A percentile compares a stretch with the other conserved stretches of the same genome.
These are phyloP conservation scores for Garra rufa DNA, from an alignment of 2,113 vertebrate genomes.

Conservation along the genomic window DNA sequence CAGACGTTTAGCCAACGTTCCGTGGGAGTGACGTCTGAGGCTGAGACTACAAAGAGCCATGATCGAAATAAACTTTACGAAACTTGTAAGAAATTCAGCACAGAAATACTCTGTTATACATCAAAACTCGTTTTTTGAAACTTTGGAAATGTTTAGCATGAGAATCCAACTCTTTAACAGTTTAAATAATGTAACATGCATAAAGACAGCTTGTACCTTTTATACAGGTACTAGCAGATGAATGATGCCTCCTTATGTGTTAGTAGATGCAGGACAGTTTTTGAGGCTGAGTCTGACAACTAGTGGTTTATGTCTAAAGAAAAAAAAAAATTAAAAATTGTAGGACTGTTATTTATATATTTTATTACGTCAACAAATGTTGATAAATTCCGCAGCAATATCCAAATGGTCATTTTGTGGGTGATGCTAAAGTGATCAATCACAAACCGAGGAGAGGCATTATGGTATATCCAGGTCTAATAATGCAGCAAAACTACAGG, in stretches of 20 bases:
- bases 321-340: neutral
- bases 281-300: neutral
- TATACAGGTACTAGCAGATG: neutral
- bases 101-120: no score
- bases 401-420: neutral
- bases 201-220: no score
- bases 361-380: slow-evolving; percentile 4
- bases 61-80: no score
- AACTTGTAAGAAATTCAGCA: no score
- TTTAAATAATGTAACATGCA: no score
- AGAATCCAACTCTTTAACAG: no score
- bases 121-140: no score
- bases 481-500: neutral
- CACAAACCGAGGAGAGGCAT: neutral
- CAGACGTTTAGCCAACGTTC: no score
- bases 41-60: no score
- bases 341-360: neutral
- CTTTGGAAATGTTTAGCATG: no score
- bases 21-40: no score
- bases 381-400: neutral
- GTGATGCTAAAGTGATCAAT: neutral
- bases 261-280: neutral
- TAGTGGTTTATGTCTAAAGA: neutral
- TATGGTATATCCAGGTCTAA: neutral
- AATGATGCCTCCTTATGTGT: neutral